Evolutionary conservation across 2,113 vertebrate genomes (phyloP).

Genomic region (Chelonoidis abingdonii): DNA sequence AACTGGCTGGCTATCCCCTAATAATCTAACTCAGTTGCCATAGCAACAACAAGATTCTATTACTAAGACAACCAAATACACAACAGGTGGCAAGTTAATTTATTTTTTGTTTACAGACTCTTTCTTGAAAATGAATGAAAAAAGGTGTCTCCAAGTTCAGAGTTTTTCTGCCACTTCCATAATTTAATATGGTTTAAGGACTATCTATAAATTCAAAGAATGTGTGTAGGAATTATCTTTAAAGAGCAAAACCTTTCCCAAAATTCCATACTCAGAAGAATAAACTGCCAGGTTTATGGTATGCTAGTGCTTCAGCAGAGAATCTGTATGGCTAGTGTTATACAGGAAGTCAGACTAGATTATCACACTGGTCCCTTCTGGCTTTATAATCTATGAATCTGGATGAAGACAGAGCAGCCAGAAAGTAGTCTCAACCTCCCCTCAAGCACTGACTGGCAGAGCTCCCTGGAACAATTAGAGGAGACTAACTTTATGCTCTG

Average conservation of each 20-base stretch:
- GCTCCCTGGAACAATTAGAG: background rate
- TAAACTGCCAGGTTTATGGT: background rate
- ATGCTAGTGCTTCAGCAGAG: background rate
- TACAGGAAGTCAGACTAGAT: background rate
- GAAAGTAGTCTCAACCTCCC: background rate
- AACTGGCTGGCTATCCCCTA: no score
- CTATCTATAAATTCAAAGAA: background rate
- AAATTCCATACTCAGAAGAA: background rate
- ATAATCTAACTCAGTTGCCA: no score
- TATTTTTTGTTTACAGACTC: background rate
- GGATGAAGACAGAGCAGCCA: background rate
- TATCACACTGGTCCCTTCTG: background rate
- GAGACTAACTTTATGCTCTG: background rate
- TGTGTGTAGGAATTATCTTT: background rate
- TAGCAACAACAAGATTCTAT: no score
- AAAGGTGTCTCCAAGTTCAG: background rate
- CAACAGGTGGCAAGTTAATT: background rate
- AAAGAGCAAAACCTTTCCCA: background rate
- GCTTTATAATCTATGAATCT: background rate
- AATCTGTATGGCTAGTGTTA: background rate
- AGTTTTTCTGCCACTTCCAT: background rate
- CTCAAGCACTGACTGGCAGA: background rate
- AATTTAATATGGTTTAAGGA: background rate
- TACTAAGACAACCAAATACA: background rate
- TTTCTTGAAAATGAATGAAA: accelerated